Conservation (phyloP, 2,797 vertebrate genomes). For the Squalus acanthias region DNA sequence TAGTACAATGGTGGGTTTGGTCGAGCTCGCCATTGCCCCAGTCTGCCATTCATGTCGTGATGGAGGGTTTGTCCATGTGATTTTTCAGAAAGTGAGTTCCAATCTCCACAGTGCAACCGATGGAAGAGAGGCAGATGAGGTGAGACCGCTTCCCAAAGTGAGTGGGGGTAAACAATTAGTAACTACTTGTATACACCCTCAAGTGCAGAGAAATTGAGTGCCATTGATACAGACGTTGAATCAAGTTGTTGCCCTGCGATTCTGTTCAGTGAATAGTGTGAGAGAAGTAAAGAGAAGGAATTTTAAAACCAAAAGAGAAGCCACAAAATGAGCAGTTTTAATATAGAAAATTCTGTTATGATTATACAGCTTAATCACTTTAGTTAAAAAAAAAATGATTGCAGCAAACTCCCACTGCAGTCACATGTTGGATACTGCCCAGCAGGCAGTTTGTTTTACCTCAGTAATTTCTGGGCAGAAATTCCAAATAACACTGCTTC, state of each 20-base stretch:
- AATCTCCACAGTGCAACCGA: not conserved
- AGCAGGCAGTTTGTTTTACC: conserved; percentile 31
- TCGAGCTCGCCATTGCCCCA: not conserved
- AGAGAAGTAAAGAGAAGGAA: not conserved
- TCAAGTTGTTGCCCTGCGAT: not conserved
- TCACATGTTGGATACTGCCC: not conserved
- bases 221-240: not conserved
- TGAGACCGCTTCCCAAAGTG: not conserved
- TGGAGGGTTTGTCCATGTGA: not conserved
- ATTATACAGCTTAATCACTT: not conserved
- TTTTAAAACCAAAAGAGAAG: not conserved
- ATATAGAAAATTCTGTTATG: not conserved
- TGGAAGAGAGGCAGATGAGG: not conserved
- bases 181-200: not conserved
- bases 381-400: not conserved
- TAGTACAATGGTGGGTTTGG: not conserved
- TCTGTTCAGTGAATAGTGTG: not conserved
- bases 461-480: conserved; percentile 20
- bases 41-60: not conserved
- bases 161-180: not conserved
- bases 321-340: not conserved
- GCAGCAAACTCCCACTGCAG: not conserved
- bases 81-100: not conserved
- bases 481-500: not conserved
- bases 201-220: not conserved